phyloP scores from a whole-genome alignment of 2,113 vertebrate genomes.

The Ursus arctos region DNA sequence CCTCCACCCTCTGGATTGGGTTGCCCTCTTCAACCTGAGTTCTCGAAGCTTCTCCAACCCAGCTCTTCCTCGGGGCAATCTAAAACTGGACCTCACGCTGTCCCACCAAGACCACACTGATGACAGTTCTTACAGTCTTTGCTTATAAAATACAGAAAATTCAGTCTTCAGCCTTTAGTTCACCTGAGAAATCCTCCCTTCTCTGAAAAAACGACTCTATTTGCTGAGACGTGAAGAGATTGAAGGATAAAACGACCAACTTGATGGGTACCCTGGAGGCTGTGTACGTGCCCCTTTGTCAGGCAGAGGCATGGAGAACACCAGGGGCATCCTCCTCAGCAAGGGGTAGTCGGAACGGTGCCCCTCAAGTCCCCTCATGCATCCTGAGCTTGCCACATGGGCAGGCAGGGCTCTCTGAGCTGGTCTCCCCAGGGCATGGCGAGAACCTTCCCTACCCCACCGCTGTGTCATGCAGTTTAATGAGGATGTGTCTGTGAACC shows the following conservation, averaged over 20 bases:
- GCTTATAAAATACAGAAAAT: not conserved
- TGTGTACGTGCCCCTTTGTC: no score
- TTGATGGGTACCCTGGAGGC: not conserved
- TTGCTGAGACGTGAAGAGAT: not conserved
- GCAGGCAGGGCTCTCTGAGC: not conserved
- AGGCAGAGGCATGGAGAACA: rapidly evolving
- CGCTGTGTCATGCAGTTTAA: not conserved
- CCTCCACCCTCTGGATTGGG: not conserved
- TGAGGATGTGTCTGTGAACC: not conserved
- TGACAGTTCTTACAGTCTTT: not conserved
- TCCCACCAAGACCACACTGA: not conserved
- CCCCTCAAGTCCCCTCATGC: not conserved
- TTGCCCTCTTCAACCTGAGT: not conserved
- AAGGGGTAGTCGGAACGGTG: not conserved
- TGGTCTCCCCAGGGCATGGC: not conserved
- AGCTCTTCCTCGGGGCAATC: not conserved
- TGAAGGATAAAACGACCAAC: not conserved
- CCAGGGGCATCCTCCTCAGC: not conserved
- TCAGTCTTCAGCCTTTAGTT: not conserved
- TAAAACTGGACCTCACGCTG: not conserved
- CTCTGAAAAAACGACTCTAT: not conserved
- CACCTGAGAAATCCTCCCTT: not conserved
- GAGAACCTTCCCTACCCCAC: not conserved
- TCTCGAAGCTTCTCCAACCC: not conserved
- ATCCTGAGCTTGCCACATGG: not conserved